These are phyloP conservation scores for Sipha maydis DNA, from an alignment of 2,888 invertebrate species.

Conservation along the genomic window DNA sequence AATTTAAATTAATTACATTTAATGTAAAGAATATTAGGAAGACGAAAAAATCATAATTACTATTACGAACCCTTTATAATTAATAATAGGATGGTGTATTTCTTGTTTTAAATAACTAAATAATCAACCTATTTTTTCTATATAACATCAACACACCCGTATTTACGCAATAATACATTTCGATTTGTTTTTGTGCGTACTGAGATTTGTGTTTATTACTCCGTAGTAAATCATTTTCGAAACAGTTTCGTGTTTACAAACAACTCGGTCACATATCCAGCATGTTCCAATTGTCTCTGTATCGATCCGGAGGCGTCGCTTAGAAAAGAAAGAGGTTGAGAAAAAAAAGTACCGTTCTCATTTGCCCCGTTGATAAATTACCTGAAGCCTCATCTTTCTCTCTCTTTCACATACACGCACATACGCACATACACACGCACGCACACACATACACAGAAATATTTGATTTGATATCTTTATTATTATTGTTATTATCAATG, in stretches of 20 bases:
- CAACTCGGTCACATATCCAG: slow-evolving; percentile 24
- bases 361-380: slow-evolving; percentile 54
- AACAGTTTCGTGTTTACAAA: slow-evolving; percentile 34
- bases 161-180: background rate
- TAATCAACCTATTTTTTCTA: no score
- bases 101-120: no score
- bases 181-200: background rate
- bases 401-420: background rate
- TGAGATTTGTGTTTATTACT: background rate
- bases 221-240: slow-evolving; percentile 13
- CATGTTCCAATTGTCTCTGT: background rate
- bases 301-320: slow-evolving; percentile 51
- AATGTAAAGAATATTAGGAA: background rate
- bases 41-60: no score
- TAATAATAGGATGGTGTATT: no score
- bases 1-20: background rate
- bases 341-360: slow-evolving; percentile 46
- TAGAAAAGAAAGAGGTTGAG: background rate
- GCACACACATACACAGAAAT: background rate
- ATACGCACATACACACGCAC: background rate
- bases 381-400: slow-evolving; percentile 39
- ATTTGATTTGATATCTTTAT: slow-evolving; percentile 59
- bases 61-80: no score
- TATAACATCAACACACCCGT: no score
- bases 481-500: slow-evolving; percentile 47